These are phyloP conservation scores for Lates calcarifer DNA, from an alignment of 2,113 vertebrate genomes.

Conservation along the genomic window DNA sequence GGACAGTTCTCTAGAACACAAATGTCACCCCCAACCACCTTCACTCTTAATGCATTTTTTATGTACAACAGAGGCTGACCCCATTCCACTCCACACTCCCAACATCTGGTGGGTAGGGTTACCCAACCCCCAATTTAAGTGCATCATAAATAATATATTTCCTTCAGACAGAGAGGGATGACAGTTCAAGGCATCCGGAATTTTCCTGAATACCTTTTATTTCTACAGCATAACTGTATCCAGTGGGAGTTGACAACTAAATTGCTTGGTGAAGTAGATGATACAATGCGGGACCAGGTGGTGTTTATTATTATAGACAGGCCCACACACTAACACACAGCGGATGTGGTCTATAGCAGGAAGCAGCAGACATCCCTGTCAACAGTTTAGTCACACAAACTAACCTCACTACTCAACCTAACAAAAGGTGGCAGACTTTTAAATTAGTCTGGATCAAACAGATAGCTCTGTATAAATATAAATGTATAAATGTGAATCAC, in stretches of 20 bases:
- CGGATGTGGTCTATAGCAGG: conserved; percentile 79
- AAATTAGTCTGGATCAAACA: background rate
- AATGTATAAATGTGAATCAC: background rate
- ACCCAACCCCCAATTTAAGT: conserved; percentile 68
- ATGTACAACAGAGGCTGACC: conserved; percentile 47
- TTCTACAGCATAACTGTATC: background rate
- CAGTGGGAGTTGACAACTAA: background rate
- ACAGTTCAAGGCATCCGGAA: conserved; percentile 35
- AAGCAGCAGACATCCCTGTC: conserved; percentile 45
- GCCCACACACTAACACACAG: conserved; percentile 2
- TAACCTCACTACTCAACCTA: background rate
- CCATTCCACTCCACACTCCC: conserved; percentile 32
- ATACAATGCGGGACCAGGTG: background rate
- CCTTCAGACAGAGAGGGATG: conserved; percentile 31
- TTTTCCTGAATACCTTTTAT: conserved; percentile 25
- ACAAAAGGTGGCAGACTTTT: background rate
- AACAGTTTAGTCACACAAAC: conserved; percentile 19
- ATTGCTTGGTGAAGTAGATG: conserved; percentile 1
- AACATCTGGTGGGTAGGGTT: conserved; percentile 66
- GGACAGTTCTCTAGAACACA: conserved; percentile 1
- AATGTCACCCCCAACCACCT: conserved; percentile 16
- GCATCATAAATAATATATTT: conserved; percentile 71
- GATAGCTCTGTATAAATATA: background rate
- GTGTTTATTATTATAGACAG: background rate
- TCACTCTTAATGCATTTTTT: conserved; percentile 63